Conservation (phyloP, 2,113 vertebrate species). For the Colossoma macropomum region DNA sequence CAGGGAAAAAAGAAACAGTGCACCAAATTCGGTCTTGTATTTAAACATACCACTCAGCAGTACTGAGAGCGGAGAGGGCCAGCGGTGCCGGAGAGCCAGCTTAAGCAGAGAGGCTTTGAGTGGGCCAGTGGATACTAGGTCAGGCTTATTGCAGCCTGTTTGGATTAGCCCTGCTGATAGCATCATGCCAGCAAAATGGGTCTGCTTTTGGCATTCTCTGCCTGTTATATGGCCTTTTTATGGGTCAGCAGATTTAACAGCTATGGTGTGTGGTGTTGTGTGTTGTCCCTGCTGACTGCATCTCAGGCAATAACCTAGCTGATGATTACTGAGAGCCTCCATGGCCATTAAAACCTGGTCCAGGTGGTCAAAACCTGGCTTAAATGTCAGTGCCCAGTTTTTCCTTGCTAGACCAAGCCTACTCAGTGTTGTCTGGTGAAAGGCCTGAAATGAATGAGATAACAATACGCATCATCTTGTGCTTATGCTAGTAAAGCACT, state of each 20-base stretch:
- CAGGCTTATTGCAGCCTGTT: constrained; percentile 13
- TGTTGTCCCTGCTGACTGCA: neutral
- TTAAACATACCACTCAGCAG: neutral
- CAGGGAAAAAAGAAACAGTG: no score
- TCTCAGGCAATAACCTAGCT: neutral
- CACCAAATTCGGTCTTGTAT: neutral
- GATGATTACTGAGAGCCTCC: neutral
- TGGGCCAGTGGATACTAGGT: constrained; percentile 32
- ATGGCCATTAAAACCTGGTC: neutral
- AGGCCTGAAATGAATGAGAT: neutral
- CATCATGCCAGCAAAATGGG: constrained; percentile 29
- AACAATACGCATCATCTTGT: neutral
- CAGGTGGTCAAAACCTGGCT: neutral
- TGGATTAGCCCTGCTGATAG: constrained; percentile 44
- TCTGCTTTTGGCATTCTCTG: neutral
- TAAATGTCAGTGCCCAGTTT: neutral
- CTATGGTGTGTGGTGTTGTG: neutral
- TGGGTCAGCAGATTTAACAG: constrained; percentile 9
- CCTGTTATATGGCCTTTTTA: neutral
- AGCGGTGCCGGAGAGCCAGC: neutral
- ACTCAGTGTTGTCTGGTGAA: neutral
- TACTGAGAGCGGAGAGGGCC: neutral
- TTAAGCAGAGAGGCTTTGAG: constrained; percentile 19
- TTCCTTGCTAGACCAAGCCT: neutral
- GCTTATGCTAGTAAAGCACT: neutral